Evolutionary conservation across 2,888 invertebrate genomes (phyloP), one percentile per base, ranked within the genome.

Genomic region (Dinocampus coccinellae): DNA sequence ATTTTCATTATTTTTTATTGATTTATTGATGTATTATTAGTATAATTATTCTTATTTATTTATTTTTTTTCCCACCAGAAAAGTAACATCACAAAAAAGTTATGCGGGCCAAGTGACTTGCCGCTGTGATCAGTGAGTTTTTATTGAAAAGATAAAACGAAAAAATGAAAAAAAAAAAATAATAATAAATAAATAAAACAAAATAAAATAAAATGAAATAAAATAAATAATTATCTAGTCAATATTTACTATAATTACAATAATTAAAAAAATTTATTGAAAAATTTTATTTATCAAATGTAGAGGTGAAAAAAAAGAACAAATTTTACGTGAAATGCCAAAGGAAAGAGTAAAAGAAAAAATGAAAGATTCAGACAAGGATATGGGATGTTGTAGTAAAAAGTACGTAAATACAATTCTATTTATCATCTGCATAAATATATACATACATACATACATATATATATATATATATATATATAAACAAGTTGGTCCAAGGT

Each of bases 71-170:
- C 29, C 53, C 65, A 76, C 29, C 69, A 84, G 84, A 67, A 83
- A 82, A 77, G 79, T 82, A 4, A 82, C 80, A 53, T 53, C 67
- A 36, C 84, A 83, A 68, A 84, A 84, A 34, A 82, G 81, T 22
- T 84, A 84, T 33, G 29, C 76, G 1, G 84, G 84, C n/a, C 83
- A 84, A 72, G 80, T 83, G 42, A 84, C 84, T 10, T 84, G 84
- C 68, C 79, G 78, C 75, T 84, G 84, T 73, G 80, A 81, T 7
- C 73, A 77, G 82, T 83, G 70, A 82, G 58, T 58, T 9, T 10
- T 29, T 24, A 24, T 26, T 26, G 10, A 10, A 22, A 42, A 53
- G n/a, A n/a, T n/a, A n/a, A n/a, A n/a, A n/a, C n/a, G n/a, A 22
- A 3, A 22, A 3, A 24, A 22, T 22, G 13, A 16, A 22, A 55